Base-by-base conservation (phyloP, 2,888 invertebrate species). In the Nemurella pictetii region DNA sequence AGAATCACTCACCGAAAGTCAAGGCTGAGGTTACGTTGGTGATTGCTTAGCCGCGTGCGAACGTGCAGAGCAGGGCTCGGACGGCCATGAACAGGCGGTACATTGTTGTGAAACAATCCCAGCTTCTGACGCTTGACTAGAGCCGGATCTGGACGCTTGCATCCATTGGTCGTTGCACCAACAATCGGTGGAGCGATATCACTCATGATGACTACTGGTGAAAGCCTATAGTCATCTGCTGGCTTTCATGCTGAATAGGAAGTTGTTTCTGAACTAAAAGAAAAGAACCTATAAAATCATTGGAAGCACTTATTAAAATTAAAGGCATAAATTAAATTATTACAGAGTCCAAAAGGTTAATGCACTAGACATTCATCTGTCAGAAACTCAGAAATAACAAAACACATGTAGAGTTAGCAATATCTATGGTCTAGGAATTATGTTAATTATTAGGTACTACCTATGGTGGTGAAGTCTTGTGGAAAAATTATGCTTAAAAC, bases 1-100 rank as follows among this genome's bases (percentile, higher is more conserved):
- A 55, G 12, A n/a, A n/a, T n/a, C 55, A 86, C 87, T 88, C 91
- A 96, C 96, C 96, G 95, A 91, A 97, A 96, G 91, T 97, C 97
- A 90, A 97, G 92, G 90, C 96, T 97, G 89, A 96, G 94, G 91
- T 97, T 97, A 90, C 97, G 94, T 91, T 97, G 97, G 91, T 97
- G 97, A 88, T 92, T 93, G 88, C 92, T 92, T 88, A 93, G 90
- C 89, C 93, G 90, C 86, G 91, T 91, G 88, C 92, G 92, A 86
- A 89, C 89, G 88, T 90, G 91, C 87, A 90, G 89, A 74, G 87
- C 86, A 86, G 90, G 89, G 87, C 90, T 91, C 86, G 92, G 91
- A 86, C 92, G 91, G 87, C 93, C 93, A 88, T 93, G 93, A 75
- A 93, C 93, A 85, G 93, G 92, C 87, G 93, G 93, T 88, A 93